Evolutionary conservation across 2,113 vertebrate genomes (phyloP), one percentile per base, ranked within the genome.

Genomic region (Cyanistes caeruleus): DNA sequence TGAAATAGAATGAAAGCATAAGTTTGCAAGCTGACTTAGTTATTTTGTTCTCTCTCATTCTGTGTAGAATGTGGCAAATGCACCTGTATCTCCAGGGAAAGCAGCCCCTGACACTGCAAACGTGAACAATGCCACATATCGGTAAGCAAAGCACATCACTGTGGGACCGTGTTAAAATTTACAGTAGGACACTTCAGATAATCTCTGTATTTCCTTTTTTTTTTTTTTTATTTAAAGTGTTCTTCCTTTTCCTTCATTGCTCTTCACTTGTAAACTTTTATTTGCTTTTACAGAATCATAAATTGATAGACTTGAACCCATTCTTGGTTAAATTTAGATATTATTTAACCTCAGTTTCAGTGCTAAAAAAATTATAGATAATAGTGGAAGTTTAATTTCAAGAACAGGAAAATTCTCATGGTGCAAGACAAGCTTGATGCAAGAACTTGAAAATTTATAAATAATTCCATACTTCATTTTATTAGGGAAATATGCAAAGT

Each of bases 11-110:
- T 72, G 37, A 90, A 75, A 76, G 19, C 11, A 2, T 60, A 65
- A 60, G 30, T 58, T 84, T 78, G 59, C 56, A 89, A 55, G 9
- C 44, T 93, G 39, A 43, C 15, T 84, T 70, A n/a, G 0, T 33
- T 69, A 27, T 56, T 69, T 55, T 52, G 11, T 52, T 59, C 25
- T 59, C 20, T 62, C 6, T 25, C 15, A 18, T 43, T 30, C 49
- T 79, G 72, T 76, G 28, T 75, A 98, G 96, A 95, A 51, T 87
- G 68, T 92, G 84, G 55, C 96, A 90, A 98, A 94, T 74, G 87
- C 91, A 55, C 95, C 98, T 68, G n/a, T 75, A 27, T 98, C 98
- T 86, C 98, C 98, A 80, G 97, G 64, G 59, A 98, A 98, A 81
- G 39, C 97, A 96, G 35, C 79, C 48, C 77, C 49, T 64, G 98